phyloP scores from a whole-genome alignment of 2,888 invertebrate genomes.

The Psylliodes chrysocephalus region DNA sequence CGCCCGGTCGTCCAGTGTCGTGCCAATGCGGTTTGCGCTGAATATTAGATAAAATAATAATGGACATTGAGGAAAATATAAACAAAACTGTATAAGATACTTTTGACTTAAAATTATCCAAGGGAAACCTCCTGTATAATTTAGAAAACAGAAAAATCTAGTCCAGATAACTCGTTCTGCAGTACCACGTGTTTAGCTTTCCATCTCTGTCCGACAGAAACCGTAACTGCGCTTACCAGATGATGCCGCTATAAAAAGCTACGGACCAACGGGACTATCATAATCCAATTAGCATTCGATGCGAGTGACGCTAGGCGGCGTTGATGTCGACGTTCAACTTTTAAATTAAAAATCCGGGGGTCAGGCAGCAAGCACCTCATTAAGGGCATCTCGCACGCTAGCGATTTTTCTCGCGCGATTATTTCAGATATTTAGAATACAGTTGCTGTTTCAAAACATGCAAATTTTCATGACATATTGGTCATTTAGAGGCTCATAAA shows the following conservation, averaged over 20 bases:
- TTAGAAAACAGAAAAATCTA: no score
- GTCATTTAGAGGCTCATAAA: neutral
- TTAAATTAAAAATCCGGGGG: constrained; percentile 59
- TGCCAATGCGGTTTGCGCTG: no score
- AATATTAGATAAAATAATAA: no score
- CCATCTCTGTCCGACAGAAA: neutral
- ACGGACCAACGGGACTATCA: constrained; percentile 58
- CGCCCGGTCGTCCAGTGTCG: no score
- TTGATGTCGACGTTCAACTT: constrained; percentile 55
- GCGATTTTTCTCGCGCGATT: neutral
- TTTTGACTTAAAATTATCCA: no score
- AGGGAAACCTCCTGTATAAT: no score
- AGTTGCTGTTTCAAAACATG: no score
- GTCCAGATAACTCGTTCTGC: neutral
- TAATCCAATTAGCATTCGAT: constrained; percentile 63
- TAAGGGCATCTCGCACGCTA: no score
- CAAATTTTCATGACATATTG: no score
- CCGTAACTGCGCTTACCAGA: constrained; percentile 51
- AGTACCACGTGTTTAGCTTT: neutral
- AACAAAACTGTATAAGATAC: no score
- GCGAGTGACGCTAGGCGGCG: constrained; percentile 54
- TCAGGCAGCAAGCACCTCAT: constrained; percentile 19
- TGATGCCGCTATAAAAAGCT: constrained; percentile 59
- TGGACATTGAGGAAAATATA: no score
- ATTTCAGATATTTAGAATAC: neutral